Conservation (phyloP, 1,140 invertebrate species). For the Stenopsyche tienmushanensis region DNA sequence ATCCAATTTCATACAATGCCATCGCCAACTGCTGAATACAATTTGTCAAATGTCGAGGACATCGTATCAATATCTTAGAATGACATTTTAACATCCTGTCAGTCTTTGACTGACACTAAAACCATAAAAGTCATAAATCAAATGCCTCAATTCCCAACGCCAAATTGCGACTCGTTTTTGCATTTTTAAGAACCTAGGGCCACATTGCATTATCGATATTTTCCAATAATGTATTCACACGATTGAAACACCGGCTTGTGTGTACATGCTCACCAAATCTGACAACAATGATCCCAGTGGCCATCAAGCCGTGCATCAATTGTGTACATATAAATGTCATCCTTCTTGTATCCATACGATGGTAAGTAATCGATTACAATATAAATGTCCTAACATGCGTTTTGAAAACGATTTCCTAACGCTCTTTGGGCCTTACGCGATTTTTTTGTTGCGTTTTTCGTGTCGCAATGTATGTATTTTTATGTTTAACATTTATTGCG, state of each 20-base stretch:
- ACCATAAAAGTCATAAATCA: no score
- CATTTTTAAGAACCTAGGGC: no score
- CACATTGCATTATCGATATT: no score
- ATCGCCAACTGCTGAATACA: no score
- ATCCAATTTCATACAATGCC: no score
- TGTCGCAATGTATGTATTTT: not conserved
- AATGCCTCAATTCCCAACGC: no score
- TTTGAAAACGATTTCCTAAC: conserved; percentile 3
- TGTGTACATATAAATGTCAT: not conserved
- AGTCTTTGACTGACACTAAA: not conserved
- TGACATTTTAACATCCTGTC: not conserved
- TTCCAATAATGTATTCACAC: no score
- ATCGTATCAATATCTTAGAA: no score
- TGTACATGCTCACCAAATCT: no score
- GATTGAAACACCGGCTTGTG: no score
- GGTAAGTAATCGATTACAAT: not conserved
- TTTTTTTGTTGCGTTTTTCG: conserved; percentile 2
- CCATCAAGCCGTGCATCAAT: not conserved
- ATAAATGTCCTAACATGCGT: not conserved
- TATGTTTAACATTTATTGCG: not conserved
- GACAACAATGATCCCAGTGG: not conserved
- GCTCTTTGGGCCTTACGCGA: not conserved
- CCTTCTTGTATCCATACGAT: not conserved
- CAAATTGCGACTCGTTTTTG: not conserved
- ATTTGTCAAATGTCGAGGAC: no score